Base-by-base conservation (phyloP, 2,113 vertebrate species). In the Opisthocomus hoazin region DNA sequence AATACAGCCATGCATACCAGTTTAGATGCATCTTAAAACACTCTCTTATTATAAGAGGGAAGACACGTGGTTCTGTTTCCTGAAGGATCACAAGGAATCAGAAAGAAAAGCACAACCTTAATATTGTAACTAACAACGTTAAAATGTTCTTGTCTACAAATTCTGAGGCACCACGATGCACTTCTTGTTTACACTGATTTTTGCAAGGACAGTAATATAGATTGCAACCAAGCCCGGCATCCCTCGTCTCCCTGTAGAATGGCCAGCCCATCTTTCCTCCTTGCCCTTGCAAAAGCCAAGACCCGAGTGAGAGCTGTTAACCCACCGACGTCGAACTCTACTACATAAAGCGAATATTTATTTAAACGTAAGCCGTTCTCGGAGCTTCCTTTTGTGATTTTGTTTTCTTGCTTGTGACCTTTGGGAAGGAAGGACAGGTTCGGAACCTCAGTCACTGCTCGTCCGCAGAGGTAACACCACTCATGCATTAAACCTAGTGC, bases 261-360 rank as follows among this genome's bases (percentile, higher is more conserved):
- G 26, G 51, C 36, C 46, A 76, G 10, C 39, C 18, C 24, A 4
- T 10, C 54, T 69, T 37, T 78, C 46, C 74, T 50, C 12, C 1
- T 64, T 69, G 45, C 19, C 64, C 87, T 11, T 8, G 45, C 51
- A 71, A 80, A 84, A 78, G 48, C 11, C 83, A 68, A 9, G 64
- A 60, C 2, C 1, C 19, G 60, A 41, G 57, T 0, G 4, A 69
- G 46, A 58, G 15, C 64, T 12, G 32, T 66, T 58, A 63, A 84
- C 34, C 65, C 63, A 13, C 36, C 3, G 1, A 5, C 19, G 17
- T 10, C 0, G 20, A 45, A 50, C 0, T 0, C 54, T 63, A 30
- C 34, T 11, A 34, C 37, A 32, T 20, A 83, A 56, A 83, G 22
- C 1, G 21, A 64, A 3, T 10, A 23, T 32, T 82, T 75, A 75